Conservation (phyloP, 1,140 invertebrate genomes). For the Drosophila aff. region DNA sequence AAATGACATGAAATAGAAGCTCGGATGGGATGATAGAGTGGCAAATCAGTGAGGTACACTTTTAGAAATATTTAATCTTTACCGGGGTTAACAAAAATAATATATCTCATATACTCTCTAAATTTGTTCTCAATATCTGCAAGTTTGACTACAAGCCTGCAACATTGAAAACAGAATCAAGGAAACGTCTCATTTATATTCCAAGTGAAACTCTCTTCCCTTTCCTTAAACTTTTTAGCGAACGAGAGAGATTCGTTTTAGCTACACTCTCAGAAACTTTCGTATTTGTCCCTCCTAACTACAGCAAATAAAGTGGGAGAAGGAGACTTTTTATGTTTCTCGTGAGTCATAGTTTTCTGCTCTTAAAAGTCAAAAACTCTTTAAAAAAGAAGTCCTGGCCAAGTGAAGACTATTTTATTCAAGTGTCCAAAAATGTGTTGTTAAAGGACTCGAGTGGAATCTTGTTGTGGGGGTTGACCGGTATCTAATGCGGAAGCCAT, state of each 20-base stretch:
- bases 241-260: background rate
- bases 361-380: background rate
- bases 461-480: slow-evolving; percentile 29
- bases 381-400: background rate
- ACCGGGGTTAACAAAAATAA: background rate
- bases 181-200: too few species aligned
- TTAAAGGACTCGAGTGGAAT: slow-evolving; percentile 4
- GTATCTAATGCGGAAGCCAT: slow-evolving; percentile 63
- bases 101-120: background rate
- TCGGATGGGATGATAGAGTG: background rate
- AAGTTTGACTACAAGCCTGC: too few species aligned
- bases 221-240: too few species aligned
- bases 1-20: slow-evolving; percentile 40
- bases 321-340: background rate
- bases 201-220: too few species aligned
- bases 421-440: slow-evolving; percentile 17
- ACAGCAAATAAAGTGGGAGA: background rate
- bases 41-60: slow-evolving; percentile 12
- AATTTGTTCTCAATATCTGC: background rate
- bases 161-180: too few species aligned
- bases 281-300: background rate
- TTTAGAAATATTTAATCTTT: background rate
- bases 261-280: background rate
- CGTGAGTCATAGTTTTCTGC: background rate
- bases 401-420: background rate